These are phyloP conservation scores for Cheilosia vernalis DNA, from an alignment of 2,888 invertebrate genomes.

Conservation along the genomic window DNA sequence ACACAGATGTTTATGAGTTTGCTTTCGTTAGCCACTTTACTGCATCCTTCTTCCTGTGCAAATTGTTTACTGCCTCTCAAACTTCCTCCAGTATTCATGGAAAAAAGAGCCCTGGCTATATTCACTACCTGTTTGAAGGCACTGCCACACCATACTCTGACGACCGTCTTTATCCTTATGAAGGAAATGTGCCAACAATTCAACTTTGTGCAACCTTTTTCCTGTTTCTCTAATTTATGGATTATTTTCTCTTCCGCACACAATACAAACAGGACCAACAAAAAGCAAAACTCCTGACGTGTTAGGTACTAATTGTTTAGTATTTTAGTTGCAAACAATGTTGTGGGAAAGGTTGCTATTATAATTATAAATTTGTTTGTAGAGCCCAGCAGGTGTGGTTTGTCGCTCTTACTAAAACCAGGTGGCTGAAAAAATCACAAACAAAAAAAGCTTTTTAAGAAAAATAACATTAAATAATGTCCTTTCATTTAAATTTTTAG, in stretches of 20 bases:
- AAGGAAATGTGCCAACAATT: slow-evolving; percentile 34
- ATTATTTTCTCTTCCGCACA: slow-evolving; percentile 23
- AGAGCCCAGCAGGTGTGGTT: neutral
- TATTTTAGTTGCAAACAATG: slow-evolving; percentile 1
- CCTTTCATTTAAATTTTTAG: neutral
- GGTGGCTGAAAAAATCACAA: neutral
- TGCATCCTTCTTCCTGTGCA: slow-evolving; percentile 25
- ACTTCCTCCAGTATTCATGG: slow-evolving; percentile 24
- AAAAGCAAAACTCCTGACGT: slow-evolving; percentile 2
- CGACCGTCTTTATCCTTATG: neutral
- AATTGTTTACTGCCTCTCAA: slow-evolving; percentile 26
- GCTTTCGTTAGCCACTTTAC: slow-evolving; percentile 21
- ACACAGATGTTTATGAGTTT: slow-evolving; percentile 34
- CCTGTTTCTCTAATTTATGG: slow-evolving; percentile 35
- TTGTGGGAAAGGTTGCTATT: neutral
- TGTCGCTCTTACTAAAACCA: neutral
- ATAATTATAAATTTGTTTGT: slow-evolving; percentile 11
- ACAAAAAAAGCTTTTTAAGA: neutral
- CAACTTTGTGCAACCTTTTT: slow-evolving; percentile 43
- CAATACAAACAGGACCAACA: neutral
- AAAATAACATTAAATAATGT: neutral
- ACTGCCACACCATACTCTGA: neutral
- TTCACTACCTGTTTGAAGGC: slow-evolving; percentile 7
- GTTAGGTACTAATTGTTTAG: slow-evolving; percentile 39
- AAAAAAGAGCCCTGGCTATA: neutral